Base-by-base conservation (phyloP, 2,797 vertebrate species). In the Anabacerthia variegaticeps region DNA sequence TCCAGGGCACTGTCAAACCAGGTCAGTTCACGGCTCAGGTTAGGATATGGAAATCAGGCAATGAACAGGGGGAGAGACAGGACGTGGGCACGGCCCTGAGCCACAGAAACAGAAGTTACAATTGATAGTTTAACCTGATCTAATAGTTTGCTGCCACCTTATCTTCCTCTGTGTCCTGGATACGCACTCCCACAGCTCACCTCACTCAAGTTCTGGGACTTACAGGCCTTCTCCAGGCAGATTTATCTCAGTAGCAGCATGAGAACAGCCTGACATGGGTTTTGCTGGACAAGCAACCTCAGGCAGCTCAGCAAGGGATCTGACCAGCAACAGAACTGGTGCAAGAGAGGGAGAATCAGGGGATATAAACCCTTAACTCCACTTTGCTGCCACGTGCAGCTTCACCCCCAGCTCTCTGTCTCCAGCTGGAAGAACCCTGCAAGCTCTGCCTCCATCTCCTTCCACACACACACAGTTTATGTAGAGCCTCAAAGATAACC, bases 381-480 rank as follows among this genome's bases (percentile, higher is more conserved):
- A 14, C 43, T 62, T 73, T 37, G 39, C 54, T 72, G 39, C 62
- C 36, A 26, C 8, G 18, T 27, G 41, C 58, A 72, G 82, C 44
- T 68, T 85, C 12, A 62, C 26, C 30, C 34, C 10, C 14, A 91
- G 52, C 34, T 51, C 12, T 24, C 22, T 36, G n/a, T 15, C 52
- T 49, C 37, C 58, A 56, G 3, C 63, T 73, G 48, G 36, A 76
- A 63, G 54, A 88, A 16, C 28, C 10, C 28, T 41, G 28, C 0
- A 0, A 69, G 44, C 54, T 83, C 52, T 90, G 61, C 26, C 36
- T 90, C 36, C 36, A 19, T 11, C 56, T 80, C 65, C 46, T 83
- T 58, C 20, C 34, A 56, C 23, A 54, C 20, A 54, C 23, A 0
- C 26, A 32, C 2, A 4, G 41, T 67, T 1, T 20, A 23, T 1